Evolutionary conservation across 2,888 invertebrate species (phyloP).

Genomic region (Aphrophora alni): DNA sequence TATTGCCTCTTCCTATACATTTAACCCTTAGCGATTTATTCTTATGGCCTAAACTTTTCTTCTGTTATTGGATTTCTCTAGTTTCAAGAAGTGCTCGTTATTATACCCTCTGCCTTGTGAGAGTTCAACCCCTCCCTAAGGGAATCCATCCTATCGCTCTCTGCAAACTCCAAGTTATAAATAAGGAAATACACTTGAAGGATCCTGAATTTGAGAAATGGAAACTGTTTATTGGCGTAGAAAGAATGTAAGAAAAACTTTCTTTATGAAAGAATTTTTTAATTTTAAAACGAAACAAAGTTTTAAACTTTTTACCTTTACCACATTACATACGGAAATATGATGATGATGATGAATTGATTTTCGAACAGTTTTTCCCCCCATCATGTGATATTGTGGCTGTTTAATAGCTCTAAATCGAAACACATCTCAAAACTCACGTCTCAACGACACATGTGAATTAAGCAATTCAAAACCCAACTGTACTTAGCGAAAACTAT

Average conservation of each 20-base stretch:
- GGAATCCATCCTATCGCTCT: neutral
- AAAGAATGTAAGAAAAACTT: neutral
- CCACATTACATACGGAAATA: too few species aligned
- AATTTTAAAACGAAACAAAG: too few species aligned
- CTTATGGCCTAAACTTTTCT: neutral
- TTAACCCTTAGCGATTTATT: slow-evolving; percentile 1
- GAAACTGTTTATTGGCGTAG: neutral
- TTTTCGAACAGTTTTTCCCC: too few species aligned
- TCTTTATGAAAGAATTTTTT: too few species aligned
- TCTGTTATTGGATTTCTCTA: neutral
- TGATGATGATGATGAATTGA: too few species aligned
- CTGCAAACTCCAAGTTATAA: neutral
- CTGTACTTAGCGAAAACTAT: too few species aligned
- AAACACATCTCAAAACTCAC: too few species aligned
- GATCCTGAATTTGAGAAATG: neutral
- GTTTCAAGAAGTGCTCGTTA: neutral
- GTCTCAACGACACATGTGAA: too few species aligned
- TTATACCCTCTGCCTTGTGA: neutral
- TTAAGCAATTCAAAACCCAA: too few species aligned
- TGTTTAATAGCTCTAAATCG: too few species aligned
- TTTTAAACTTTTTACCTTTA: too few species aligned
- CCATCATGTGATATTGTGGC: too few species aligned
- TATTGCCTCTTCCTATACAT: neutral
- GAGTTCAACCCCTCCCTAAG: neutral
- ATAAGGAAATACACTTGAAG: neutral